A percentile compares a stretch with the other conserved stretches of the same genome.
phyloP scores from a whole-genome alignment of 2,888 invertebrate genomes.

The Trilocha varians region DNA sequence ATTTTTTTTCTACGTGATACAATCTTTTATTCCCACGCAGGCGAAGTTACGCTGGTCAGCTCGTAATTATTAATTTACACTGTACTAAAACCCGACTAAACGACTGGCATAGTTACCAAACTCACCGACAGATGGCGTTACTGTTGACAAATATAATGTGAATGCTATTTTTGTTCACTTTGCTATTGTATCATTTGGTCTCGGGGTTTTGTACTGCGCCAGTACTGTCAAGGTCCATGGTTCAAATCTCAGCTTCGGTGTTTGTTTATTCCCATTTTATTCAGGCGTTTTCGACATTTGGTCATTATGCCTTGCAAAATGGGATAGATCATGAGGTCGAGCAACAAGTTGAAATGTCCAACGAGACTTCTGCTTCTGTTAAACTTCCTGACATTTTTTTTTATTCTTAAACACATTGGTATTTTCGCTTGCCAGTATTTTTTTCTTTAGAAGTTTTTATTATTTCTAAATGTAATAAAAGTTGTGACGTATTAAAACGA shows the following conservation, averaged over 20 bases:
- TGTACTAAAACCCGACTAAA: too few species aligned
- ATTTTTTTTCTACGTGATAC: too few species aligned
- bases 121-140: conserved; percentile 17
- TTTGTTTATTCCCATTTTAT: conserved; percentile 32
- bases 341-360: conserved; percentile 65
- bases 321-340: conserved; percentile 60
- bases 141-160: background rate
- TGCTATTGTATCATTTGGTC: conserved; percentile 12
- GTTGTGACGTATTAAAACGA: too few species aligned
- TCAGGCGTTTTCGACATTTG: conserved; percentile 29
- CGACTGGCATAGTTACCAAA: too few species aligned
- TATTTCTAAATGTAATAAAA: too few species aligned
- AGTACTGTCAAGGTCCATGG: conserved; percentile 4
- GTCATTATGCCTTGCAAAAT: conserved; percentile 33
- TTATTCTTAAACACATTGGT: background rate
- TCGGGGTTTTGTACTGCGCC: conserved; percentile 4
- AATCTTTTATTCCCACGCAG: too few species aligned
- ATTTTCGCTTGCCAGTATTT: background rate
- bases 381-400: conserved; percentile 48
- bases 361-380: conserved; percentile 61
- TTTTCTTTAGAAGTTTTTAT: background rate
- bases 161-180: conserved; percentile 4
- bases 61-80: too few species aligned
- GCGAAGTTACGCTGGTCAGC: too few species aligned
- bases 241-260: conserved; percentile 19